phyloP scores from a whole-genome alignment of 2,797 vertebrate genomes.

The Cynopterus sphinx region DNA sequence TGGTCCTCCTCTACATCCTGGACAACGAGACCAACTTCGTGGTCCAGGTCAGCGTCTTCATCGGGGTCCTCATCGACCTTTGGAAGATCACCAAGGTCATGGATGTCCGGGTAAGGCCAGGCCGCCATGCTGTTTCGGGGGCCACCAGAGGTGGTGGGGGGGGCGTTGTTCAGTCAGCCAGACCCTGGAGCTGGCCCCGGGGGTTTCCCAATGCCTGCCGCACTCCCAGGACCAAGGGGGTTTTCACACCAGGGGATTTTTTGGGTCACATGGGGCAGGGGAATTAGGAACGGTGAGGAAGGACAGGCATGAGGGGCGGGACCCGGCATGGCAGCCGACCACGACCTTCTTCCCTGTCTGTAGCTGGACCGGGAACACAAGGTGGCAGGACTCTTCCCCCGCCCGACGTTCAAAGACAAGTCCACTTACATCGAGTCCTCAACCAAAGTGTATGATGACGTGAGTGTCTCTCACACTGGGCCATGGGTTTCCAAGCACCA shows the following conservation, averaged over 20 bases:
- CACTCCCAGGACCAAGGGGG: slow-evolving; percentile 63
- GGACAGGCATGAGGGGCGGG: background rate
- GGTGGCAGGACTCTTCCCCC: slow-evolving; percentile 91
- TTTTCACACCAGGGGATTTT: slow-evolving; percentile 75
- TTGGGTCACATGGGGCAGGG: slow-evolving; percentile 70
- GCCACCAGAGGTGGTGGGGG: background rate
- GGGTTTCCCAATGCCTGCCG: slow-evolving; percentile 60
- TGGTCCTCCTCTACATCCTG: slow-evolving; percentile 97
- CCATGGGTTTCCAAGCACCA: background rate
- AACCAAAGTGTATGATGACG: slow-evolving; percentile 96
- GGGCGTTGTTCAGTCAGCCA: background rate
- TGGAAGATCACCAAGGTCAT: slow-evolving; percentile 99
- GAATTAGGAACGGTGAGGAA: slow-evolving; percentile 68
- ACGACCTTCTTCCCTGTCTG: fast-evolving
- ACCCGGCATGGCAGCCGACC: background rate
- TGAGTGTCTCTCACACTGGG: slow-evolving; percentile 82
- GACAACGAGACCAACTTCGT: slow-evolving; percentile 99
- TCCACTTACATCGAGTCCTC: slow-evolving; percentile 96
- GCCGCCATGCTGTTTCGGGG: fast-evolving
- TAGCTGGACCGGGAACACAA: slow-evolving; percentile 95
- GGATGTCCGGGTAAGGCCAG: slow-evolving; percentile 92
- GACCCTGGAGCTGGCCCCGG: slow-evolving; percentile 53
- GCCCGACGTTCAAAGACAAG: slow-evolving; percentile 92
- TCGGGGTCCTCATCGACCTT: slow-evolving; percentile 97
- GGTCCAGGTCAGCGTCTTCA: slow-evolving; percentile 98